Evolutionary conservation across 2,888 invertebrate genomes (phyloP), one percentile per base, ranked within the genome.

Genomic region (Metopia argyrocephala): DNA sequence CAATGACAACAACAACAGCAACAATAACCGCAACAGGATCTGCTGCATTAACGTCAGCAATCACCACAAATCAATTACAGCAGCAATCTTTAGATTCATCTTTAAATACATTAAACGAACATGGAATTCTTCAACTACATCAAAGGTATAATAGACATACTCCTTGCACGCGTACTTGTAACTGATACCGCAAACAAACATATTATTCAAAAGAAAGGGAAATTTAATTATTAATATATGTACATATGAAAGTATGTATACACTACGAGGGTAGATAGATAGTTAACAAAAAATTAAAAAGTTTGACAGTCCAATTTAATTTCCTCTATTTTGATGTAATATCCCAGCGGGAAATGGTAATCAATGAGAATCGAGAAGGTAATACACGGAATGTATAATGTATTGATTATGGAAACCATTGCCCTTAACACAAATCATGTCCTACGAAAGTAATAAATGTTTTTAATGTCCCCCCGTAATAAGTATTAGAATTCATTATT

Each of bases 71-170:
- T 69, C 78, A 78, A 68, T 62, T 69, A 56, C 79, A 70, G 45
- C 71, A 62, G 70, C 78, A 54, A 79, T 65, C 78, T 38, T 65
- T 78, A 56, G 74, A 81, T 61, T 21, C 70, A 48, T 56, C 74
- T 56, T 75, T 78, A 66, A 81, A 70, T 78, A 70, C 69, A 66
- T 75, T 81, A 66, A 64, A 56, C 25, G 81, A 81, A 45, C 62
- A 69, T 66, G 64, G 74, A 65, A 28, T 81, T 61, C 38, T 12
- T 38, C 38, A 38, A 12, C 38, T 0, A 38, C 81, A 75, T 69
- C 78, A 81, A 81, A 81, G 81, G 81, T 81, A 81, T 52, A 50
- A 50, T 9, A 12, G 52, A 2, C 50, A 52, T 38, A 12, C 9
- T 12, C 38, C 9, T 38, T 9, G 15, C 38, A 15, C 9, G 12